Evolutionary conservation across 2,888 invertebrate species (phyloP).

Genomic region (Pammene aurita): DNA sequence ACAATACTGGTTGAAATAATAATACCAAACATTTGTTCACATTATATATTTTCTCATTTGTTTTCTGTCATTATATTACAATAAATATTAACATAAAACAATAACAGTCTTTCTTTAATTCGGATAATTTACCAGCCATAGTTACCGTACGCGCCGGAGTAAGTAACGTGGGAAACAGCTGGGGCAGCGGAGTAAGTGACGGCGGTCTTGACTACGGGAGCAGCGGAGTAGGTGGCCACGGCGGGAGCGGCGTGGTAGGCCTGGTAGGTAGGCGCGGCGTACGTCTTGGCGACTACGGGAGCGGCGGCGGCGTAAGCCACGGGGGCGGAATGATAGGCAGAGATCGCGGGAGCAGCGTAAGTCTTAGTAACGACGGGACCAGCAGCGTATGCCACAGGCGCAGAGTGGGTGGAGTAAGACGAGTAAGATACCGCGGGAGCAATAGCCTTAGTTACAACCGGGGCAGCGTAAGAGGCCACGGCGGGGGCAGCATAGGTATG

Average conservation of each 20-base stretch:
- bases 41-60: conserved; percentile 30
- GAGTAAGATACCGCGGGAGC: conserved; percentile 51
- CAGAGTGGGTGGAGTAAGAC: conserved; percentile 41
- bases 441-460: conserved; percentile 65
- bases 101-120: conserved; percentile 41
- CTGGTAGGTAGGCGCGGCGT: conserved; percentile 53
- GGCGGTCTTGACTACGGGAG: conserved; percentile 55
- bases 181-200: conserved; percentile 80
- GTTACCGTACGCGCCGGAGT: conserved; percentile 77
- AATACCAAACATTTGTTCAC: not conserved
- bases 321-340: conserved; percentile 53
- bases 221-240: conserved; percentile 54
- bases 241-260: conserved; percentile 53
- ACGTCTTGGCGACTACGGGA: conserved; percentile 60
- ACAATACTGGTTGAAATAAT: no score
- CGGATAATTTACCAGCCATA: conserved; percentile 56
- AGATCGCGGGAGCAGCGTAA: conserved; percentile 65
- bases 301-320: conserved; percentile 56
- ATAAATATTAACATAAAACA: conserved; percentile 44
- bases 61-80: conserved; percentile 32
- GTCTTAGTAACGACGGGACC: conserved; percentile 61
- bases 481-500: conserved; percentile 54
- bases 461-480: conserved; percentile 64
- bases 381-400: conserved; percentile 48
- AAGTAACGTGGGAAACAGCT: conserved; percentile 82